Evolutionary conservation across 1,140 invertebrate genomes (phyloP).

Genomic region (Aphelinus certus): DNA sequence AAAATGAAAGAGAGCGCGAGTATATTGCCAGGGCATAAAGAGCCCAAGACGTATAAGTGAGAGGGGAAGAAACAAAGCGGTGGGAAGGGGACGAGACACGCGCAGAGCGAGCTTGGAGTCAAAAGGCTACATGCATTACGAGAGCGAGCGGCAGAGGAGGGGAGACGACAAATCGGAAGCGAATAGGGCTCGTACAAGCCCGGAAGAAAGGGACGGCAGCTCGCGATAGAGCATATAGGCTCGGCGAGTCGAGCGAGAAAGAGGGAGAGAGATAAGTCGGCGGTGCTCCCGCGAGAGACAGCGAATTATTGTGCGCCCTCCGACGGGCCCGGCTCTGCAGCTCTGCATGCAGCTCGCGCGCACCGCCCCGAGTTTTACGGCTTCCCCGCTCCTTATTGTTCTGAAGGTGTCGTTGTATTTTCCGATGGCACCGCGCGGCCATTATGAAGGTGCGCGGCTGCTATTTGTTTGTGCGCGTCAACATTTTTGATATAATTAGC

Average conservation of each 20-base stretch:
- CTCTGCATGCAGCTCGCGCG: no score
- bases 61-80: neutral
- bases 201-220: neutral
- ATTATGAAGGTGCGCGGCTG: no score
- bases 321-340: neutral
- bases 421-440: neutral
- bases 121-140: no score
- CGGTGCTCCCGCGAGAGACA: neutral
- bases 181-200: neutral
- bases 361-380: conserved; percentile 8
- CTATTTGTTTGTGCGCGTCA: no score
- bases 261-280: conserved; percentile 14
- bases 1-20: neutral
- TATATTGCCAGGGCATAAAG: neutral
- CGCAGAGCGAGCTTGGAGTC: no score
- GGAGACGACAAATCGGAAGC: neutral
- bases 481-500: no score
- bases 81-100: no score
- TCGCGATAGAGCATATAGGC: neutral
- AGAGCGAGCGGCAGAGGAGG: no score
- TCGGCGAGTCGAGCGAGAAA: neutral
- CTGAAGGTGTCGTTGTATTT: neutral
- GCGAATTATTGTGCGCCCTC: conserved; percentile 17
- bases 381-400: conserved; percentile 20
- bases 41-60: neutral